phyloP scores from a whole-genome alignment of 2,797 vertebrate genomes.

The Calcarius lapponicus region DNA sequence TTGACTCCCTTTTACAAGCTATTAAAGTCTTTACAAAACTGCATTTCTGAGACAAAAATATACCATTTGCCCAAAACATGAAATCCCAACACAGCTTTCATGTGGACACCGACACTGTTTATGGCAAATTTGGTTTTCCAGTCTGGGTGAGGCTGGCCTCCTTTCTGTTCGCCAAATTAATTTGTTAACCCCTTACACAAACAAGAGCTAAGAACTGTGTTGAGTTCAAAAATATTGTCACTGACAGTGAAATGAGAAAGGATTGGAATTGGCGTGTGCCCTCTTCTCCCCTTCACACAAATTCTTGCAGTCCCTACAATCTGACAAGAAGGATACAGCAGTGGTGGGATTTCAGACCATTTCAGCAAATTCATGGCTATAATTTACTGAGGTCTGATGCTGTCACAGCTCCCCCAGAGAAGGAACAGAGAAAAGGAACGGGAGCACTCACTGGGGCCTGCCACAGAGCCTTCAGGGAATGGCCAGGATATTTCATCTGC shows the following conservation, averaged over 20 bases:
- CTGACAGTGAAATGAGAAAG: not conserved
- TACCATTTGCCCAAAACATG: not conserved
- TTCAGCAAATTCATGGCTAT: slow-evolving; percentile 33
- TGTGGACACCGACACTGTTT: not conserved
- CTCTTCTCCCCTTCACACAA: not conserved
- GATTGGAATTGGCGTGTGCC: not conserved
- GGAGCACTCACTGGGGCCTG: not conserved
- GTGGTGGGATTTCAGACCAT: not conserved
- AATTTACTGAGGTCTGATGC: not conserved
- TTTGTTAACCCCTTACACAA: not conserved
- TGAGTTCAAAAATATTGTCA: not conserved
- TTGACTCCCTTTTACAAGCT: not conserved
- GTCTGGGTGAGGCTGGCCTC: not conserved
- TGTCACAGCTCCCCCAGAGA: not conserved
- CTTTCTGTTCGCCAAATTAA: not conserved
- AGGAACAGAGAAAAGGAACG: not conserved
- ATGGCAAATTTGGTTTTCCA: not conserved
- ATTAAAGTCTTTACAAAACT: not conserved
- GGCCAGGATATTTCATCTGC: not conserved
- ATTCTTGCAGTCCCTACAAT: not conserved
- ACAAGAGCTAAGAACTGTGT: not conserved
- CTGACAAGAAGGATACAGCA: not conserved
- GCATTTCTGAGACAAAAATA: not conserved
- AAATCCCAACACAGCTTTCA: not conserved
- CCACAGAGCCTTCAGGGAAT: not conserved